A percentile compares a stretch with the other conserved stretches of the same genome.
Evolutionary conservation across 2,113 vertebrate genomes (phyloP).

Genomic region (Grammomys surdaster): DNA sequence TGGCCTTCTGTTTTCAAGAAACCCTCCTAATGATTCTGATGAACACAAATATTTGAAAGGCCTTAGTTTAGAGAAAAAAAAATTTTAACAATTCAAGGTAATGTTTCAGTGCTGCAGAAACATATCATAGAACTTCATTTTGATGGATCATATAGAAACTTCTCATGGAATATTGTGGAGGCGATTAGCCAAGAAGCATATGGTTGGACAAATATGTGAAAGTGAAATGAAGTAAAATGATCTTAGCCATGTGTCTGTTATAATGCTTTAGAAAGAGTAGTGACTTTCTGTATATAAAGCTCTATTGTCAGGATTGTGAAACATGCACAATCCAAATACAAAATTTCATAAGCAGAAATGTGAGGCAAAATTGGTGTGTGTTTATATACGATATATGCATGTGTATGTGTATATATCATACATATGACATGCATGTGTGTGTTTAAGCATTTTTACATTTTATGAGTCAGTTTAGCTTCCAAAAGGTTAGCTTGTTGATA

Average conservation of each 20-base stretch:
- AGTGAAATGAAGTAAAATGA: neutral
- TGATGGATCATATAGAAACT: conserved; percentile 27
- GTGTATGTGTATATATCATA: neutral
- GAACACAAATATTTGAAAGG: neutral
- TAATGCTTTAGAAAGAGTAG: conserved; percentile 21
- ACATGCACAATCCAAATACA: neutral
- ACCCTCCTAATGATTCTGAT: neutral
- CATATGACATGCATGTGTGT: neutral
- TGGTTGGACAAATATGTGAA: conserved; percentile 14
- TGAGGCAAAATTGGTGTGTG: neutral
- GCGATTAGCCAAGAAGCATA: neutral
- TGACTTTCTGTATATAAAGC: conserved; percentile 6
- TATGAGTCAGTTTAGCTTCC: conserved; percentile 25
- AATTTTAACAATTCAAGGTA: neutral
- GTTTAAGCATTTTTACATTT: conserved; percentile 15
- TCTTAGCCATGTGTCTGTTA: neutral
- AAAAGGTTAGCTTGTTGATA: neutral
- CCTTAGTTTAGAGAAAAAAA: neutral
- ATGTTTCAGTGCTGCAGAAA: conserved; percentile 35
- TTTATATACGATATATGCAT: neutral
- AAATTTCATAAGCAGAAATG: conserved; percentile 14
- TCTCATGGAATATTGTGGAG: neutral
- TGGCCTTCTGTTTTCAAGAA: neutral
- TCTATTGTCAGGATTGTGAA: neutral
- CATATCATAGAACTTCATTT: neutral